Evolutionary conservation across 2,113 vertebrate species (phyloP).

Genomic region (Hypomesus transpacificus): DNA sequence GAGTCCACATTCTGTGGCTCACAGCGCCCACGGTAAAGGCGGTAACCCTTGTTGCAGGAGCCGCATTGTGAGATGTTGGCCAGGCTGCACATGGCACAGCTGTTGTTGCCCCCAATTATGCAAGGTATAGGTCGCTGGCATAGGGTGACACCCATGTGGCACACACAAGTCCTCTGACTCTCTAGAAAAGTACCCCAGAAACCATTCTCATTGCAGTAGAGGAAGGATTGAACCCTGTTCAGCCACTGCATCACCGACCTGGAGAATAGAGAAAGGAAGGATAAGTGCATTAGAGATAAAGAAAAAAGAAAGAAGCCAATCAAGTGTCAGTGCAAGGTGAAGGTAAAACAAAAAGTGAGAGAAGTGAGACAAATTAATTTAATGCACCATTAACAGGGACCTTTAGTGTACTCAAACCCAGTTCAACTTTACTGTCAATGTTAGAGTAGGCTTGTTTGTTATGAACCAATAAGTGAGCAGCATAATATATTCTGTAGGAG

Average conservation of each 20-base stretch:
- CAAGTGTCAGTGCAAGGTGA: background rate
- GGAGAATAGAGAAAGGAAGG: conserved; percentile 15
- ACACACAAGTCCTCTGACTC: conserved; percentile 94
- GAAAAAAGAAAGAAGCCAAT: conserved; percentile 12
- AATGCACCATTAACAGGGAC: conserved; percentile 23
- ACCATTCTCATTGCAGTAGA: conserved; percentile 98
- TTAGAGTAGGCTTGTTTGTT: conserved; percentile 28
- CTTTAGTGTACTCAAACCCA: background rate
- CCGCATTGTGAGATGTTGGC: conserved; percentile 98
- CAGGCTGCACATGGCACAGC: conserved; percentile 99
- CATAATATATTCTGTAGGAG: conserved; percentile 40
- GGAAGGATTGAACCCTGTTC: conserved; percentile 93
- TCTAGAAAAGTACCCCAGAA: conserved; percentile 99
- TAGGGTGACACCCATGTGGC: conserved; percentile 89
- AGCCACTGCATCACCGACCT: conserved; percentile 99
- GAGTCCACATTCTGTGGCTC: conserved; percentile 99
- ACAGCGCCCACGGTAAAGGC: conserved; percentile 94
- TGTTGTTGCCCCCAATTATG: conserved; percentile 97
- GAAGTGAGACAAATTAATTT: conserved; percentile 9
- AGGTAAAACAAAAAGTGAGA: background rate
- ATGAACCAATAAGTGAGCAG: conserved; percentile 32
- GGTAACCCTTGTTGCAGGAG: conserved; percentile 99
- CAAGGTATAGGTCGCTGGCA: conserved; percentile 97
- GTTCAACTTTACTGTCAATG: conserved; percentile 11
- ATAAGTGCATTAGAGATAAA: too few species aligned